These are phyloP conservation scores for Microtus pennsylvanicus DNA, from an alignment of 2,113 vertebrate species.

Conservation along the genomic window DNA sequence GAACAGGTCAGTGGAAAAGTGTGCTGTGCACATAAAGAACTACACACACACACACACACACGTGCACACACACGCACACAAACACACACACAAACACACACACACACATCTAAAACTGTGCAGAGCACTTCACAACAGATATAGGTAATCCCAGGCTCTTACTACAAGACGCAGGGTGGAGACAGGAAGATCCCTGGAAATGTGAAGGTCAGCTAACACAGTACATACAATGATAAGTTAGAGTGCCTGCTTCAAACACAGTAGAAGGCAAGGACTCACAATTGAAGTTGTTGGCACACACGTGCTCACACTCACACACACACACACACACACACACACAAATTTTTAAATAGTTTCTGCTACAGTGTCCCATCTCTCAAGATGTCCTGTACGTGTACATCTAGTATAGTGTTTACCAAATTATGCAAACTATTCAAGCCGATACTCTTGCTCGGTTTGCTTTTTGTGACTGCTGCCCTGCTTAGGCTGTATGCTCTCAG, in stretches of 20 bases:
- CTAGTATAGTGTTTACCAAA: neutral
- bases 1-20: neutral
- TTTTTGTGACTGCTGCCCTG: neutral
- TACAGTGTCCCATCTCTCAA: neutral
- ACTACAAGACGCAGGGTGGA: too few relatives aligned
- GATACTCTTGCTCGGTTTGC: neutral
- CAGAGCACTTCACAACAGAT: neutral
- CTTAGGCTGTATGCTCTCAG: neutral
- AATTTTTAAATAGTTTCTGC: neutral
- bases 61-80: neutral
- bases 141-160: too few relatives aligned
- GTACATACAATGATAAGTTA: neutral
- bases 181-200: neutral
- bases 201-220: neutral
- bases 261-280: neutral
- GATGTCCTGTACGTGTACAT: neutral
- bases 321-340: neutral
- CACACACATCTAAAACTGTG: neutral
- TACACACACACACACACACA: neutral
- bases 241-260: neutral
- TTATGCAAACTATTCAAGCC: neutral
- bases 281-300: neutral
- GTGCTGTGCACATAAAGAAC: neutral
- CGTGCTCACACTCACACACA: neutral
- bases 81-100: neutral